A percentile compares a stretch with the other conserved stretches of the same genome.
Conservation (phyloP, 2,888 invertebrate species). For the Byasa hedistus region DNA sequence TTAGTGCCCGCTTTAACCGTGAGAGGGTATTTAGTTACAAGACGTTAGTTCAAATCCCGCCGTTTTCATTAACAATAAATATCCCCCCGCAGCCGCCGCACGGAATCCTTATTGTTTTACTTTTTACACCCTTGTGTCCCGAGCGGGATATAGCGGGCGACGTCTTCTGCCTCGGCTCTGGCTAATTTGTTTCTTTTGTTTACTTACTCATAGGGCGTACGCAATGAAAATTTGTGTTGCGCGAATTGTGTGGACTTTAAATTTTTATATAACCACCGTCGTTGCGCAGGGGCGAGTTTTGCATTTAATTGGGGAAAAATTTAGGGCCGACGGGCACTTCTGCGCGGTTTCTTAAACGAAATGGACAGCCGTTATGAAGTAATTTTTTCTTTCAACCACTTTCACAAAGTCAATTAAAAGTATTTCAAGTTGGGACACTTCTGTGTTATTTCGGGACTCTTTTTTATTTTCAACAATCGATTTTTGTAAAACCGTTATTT, state of each 20-base stretch:
- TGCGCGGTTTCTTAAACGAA: slow-evolving; percentile 77
- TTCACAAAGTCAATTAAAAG: slow-evolving; percentile 46
- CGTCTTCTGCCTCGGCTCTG: slow-evolving; percentile 62
- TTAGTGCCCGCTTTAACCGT: slow-evolving; percentile 80
- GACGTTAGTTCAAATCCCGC: slow-evolving; percentile 80
- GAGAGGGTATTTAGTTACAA: slow-evolving; percentile 80
- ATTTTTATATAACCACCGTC: slow-evolving; percentile 76
- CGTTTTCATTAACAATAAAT: slow-evolving; percentile 82
- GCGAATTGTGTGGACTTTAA: slow-evolving; percentile 79
- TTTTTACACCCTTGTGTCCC: slow-evolving; percentile 80
- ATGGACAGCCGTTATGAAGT: slow-evolving; percentile 76
- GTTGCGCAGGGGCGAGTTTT: slow-evolving; percentile 67
- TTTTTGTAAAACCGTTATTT: slow-evolving; percentile 35
- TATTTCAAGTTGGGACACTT: slow-evolving; percentile 17
- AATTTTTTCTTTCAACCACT: slow-evolving; percentile 69
- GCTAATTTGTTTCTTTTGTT: slow-evolving; percentile 79
- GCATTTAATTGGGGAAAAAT: slow-evolving; percentile 79
- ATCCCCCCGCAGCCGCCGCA: slow-evolving; percentile 74
- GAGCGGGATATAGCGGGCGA: slow-evolving; percentile 63
- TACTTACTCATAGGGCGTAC: slow-evolving; percentile 71
- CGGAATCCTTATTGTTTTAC: slow-evolving; percentile 79
- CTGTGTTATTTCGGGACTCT: slow-evolving; percentile 22
- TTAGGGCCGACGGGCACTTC: slow-evolving; percentile 75
- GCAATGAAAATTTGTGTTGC: slow-evolving; percentile 80
- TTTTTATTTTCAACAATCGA: slow-evolving; percentile 22